Percentiles rank a stretch among this genome's conserved stretches.
These are phyloP conservation scores for Halyomorpha halys DNA, from an alignment of 1,140 invertebrate genomes.

Conservation along the genomic window DNA sequence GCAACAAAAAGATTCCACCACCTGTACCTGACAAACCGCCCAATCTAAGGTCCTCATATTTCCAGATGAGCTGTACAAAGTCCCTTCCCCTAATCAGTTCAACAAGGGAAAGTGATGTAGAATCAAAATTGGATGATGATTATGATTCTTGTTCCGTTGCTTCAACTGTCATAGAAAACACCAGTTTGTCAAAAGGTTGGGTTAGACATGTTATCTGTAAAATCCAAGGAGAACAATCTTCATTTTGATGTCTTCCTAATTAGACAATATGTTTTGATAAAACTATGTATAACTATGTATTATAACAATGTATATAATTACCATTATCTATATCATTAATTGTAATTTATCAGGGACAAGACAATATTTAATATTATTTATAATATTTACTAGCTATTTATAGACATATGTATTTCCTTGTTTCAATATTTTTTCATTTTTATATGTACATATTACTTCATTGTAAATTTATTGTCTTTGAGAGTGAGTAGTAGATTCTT, in stretches of 20 bases:
- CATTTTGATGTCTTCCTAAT: neutral
- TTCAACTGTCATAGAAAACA: constrained; percentile 37
- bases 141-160: constrained; percentile 39
- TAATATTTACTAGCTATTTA: constrained; percentile 6
- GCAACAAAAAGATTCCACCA: constrained; percentile 25
- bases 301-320: neutral
- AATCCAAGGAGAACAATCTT: constrained; percentile 35
- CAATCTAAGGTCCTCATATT: constrained; percentile 22
- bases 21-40: constrained; percentile 37
- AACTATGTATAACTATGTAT: constrained; percentile 1
- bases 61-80: neutral
- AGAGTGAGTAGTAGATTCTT: constrained; percentile 1
- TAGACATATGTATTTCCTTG: neutral
- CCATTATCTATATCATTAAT: neutral
- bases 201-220: constrained; percentile 42
- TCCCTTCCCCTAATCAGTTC: constrained; percentile 24
- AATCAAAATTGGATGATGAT: constrained; percentile 34
- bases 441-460: constrained; percentile 8
- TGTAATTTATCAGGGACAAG: constrained; percentile 15
- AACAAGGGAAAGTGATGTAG: constrained; percentile 5
- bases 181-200: constrained; percentile 38
- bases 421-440: constrained; percentile 12
- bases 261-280: neutral
- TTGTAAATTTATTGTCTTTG: constrained; percentile 5
- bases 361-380: constrained; percentile 7